Base-by-base conservation (phyloP, 2,113 vertebrate genomes). In the Anolis carolinensis region DNA sequence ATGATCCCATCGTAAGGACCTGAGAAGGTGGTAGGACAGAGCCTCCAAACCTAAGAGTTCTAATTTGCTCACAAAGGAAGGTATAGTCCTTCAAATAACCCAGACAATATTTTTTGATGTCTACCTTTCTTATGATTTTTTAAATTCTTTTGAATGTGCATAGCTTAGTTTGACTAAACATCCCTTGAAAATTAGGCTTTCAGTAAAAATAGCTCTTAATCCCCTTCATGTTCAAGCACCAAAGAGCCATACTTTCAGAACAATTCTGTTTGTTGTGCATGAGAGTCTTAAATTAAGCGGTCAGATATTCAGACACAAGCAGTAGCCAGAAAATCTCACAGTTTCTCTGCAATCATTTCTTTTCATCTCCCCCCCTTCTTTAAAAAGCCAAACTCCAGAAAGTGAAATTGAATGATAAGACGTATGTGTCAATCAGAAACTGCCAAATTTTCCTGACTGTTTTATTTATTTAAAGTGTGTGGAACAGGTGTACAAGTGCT, bases 401-500 rank as follows among this genome's bases (percentile, higher is more conserved):
- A 67, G 70, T 81, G 48, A 88, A 83, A 79, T 67, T 79, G 30
- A 72, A 70, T 72, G 44, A 84, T 74, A 73, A 79, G 62, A 83
- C 79, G 55, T 36, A 6, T 80, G 68, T 81, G 71, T 75, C 27
- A 55, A 81, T 67, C 32, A 81, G 71, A 84, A 88, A 88, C 68
- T 88, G 78, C 55, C 67, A 84, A 39, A 81, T 75, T 75, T 88
- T 76, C 32, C 80, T 81, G 71, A 88, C 78, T 84, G 78, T 44
- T 71, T 84, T 87, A 44, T 84, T 84, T 27, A 81, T 65, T 86
- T 75, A 88, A 79, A 79, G 62, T 88, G 77, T 68, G 81, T 23
- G 14, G 82, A 84, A 73, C 87, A 84, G 82, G 82, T 88, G 87
- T 81, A 14, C 32, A 84, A 81, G 70, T 88, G 77, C 55, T 84